These are phyloP conservation scores for Chiridota heheva DNA, from an alignment of 35 echinoderm and acorn worm species.

Conservation along the genomic window DNA sequence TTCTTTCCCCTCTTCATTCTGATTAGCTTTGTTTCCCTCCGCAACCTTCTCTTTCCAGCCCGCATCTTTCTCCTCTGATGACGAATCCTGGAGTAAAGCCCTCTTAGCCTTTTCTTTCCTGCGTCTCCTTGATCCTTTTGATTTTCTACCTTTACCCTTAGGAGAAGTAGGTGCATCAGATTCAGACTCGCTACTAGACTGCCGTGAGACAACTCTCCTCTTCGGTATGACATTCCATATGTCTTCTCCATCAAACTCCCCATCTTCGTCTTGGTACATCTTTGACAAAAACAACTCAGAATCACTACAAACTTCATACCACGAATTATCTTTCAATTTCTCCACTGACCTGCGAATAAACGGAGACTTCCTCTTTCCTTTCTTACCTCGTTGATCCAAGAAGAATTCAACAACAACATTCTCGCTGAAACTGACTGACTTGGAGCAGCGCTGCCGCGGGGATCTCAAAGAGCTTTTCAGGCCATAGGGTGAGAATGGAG, in stretches of 20 bases:
- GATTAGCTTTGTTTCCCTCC: no score
- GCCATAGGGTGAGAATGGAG: constrained; percentile 61
- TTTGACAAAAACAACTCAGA: constrained; percentile 67
- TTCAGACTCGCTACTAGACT: constrained; percentile 69
- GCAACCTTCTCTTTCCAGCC: background rate
- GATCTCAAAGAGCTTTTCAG: constrained; percentile 70
- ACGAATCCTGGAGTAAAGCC: constrained; percentile 1
- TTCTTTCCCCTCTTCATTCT: no score
- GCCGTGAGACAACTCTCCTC: constrained; percentile 22
- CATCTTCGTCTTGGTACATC: constrained; percentile 13
- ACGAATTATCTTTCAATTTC: constrained; percentile 69
- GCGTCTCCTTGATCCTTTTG: constrained; percentile 37
- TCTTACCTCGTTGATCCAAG: constrained; percentile 31
- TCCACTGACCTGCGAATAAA: constrained; percentile 51
- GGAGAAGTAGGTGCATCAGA: constrained; percentile 30
- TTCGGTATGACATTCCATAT: constrained; percentile 40
- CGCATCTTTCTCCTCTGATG: background rate
- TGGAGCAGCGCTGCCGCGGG: constrained; percentile 39
- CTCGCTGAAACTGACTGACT: constrained; percentile 95
- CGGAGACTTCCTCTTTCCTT: constrained; percentile 37
- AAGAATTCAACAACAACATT: constrained; percentile 75
- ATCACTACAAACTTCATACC: constrained; percentile 77
- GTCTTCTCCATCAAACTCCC: constrained; percentile 63
- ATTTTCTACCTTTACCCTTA: constrained; percentile 40
- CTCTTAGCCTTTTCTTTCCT: constrained; percentile 58